Evolutionary conservation across 2,888 invertebrate genomes (phyloP).

Genomic region (Cephus rjabovi): DNA sequence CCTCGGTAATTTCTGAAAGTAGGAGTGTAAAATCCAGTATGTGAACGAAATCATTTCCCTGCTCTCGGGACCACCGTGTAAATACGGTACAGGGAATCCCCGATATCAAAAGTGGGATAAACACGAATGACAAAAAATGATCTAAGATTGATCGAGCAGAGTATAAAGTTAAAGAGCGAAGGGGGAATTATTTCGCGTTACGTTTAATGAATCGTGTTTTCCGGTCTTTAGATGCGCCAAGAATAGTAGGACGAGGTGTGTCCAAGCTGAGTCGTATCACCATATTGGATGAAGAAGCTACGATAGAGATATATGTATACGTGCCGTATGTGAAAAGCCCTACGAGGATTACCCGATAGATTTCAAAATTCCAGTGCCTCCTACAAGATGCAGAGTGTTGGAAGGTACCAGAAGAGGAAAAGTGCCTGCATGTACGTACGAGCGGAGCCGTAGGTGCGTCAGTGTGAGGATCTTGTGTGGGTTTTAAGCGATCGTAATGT

Average conservation of each 20-base stretch:
- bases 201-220: constrained; percentile 60
- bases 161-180: background rate
- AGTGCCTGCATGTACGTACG: background rate
- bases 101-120: background rate
- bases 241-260: constrained; percentile 18
- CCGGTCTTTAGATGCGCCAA: constrained; percentile 62
- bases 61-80: background rate
- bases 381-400: background rate
- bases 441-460: background rate
- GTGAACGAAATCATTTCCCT: background rate
- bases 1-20: background rate
- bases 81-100: background rate
- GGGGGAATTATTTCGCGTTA: background rate
- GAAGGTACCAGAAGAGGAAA: background rate
- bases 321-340: constrained; percentile 8
- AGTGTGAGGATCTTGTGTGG: constrained; percentile 3
- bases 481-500: constrained; percentile 16
- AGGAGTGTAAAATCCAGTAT: background rate
- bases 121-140: background rate
- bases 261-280: background rate
- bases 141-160: background rate
- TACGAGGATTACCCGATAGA: background rate
- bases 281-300: background rate
- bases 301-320: constrained; percentile 3
- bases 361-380: background rate